These are phyloP conservation scores for Apis cerana DNA, from an alignment of 1,140 invertebrate species.

Conservation along the genomic window DNA sequence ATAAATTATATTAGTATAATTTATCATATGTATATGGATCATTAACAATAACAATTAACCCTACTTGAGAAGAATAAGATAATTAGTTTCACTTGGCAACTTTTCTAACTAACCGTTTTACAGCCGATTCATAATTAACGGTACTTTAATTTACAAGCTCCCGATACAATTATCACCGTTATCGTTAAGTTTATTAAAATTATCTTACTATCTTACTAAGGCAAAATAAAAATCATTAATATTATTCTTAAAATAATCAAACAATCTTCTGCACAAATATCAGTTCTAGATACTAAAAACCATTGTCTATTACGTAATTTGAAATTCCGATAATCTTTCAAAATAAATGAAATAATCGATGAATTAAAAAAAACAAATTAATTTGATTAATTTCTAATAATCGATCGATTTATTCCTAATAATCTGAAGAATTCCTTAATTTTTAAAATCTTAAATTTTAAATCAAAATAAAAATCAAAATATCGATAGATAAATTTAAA, in stretches of 20 bases:
- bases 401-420: not conserved
- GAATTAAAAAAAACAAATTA: not conserved
- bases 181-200: not conserved
- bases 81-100: constrained; percentile 70
- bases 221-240: not conserved
- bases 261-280: no score
- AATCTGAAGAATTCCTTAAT: not conserved
- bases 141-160: constrained; percentile 45
- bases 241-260: not conserved
- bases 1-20: not conserved
- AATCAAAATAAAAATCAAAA: no score
- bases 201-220: not conserved
- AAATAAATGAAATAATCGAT: not conserved
- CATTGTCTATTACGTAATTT: not conserved
- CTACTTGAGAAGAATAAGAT: constrained; percentile 70
- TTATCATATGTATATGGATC: constrained; percentile 30
- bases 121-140: constrained; percentile 58
- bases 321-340: not conserved
- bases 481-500: no score
- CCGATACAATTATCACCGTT: constrained; percentile 26
- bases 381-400: not conserved
- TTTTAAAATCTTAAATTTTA: no score
- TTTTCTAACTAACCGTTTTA: constrained; percentile 66
- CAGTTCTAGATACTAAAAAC: not conserved
- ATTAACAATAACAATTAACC: constrained; percentile 75